These are phyloP conservation scores for Monoplex corrugatus DNA, from an alignment of 2,888 invertebrate genomes.

Conservation along the genomic window DNA sequence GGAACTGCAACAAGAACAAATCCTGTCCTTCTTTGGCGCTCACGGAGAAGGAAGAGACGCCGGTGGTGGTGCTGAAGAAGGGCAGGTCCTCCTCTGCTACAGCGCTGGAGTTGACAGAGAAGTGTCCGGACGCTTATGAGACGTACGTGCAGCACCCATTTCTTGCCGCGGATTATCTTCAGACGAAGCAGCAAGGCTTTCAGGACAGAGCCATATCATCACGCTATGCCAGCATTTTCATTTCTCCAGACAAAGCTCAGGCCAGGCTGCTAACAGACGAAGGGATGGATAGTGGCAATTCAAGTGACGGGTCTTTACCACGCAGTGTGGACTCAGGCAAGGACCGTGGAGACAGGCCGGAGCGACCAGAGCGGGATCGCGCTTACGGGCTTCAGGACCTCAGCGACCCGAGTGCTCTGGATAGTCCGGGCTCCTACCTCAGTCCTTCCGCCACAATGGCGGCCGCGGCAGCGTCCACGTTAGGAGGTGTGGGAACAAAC, in stretches of 20 bases:
- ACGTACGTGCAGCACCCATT: conserved; percentile 64
- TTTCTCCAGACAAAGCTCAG: conserved; percentile 75
- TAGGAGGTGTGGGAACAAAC: conserved; percentile 54
- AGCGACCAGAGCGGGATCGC: conserved; percentile 4
- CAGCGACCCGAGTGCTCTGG: conserved; percentile 43
- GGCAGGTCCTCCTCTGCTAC: conserved; percentile 76
- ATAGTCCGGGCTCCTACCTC: conserved; percentile 56
- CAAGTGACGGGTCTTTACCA: conserved; percentile 74
- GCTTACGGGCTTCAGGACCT: conserved; percentile 41
- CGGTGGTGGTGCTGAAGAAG: conserved; percentile 79
- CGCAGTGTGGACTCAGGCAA: conserved; percentile 72
- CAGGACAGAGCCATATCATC: conserved; percentile 66
- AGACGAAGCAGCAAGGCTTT: conserved; percentile 21
- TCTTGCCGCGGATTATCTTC: conserved; percentile 52
- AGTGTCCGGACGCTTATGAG: conserved; percentile 74
- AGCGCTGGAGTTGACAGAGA: conserved; percentile 77
- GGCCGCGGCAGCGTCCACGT: conserved; percentile 1
- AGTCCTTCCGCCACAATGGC: conserved; percentile 54
- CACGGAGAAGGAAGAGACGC: conserved; percentile 75
- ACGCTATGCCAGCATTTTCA: conserved; percentile 77
- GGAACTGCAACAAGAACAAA: conserved; percentile 76
- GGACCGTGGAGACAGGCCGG: conserved; percentile 52
- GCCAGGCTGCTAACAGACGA: conserved; percentile 73
- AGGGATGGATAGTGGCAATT: conserved; percentile 72
- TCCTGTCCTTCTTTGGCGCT: conserved; percentile 76